A percentile compares a stretch with the other conserved stretches of the same genome.
These are phyloP conservation scores for Mus spicilegus DNA, from an alignment of 2,113 vertebrate genomes.

Conservation along the genomic window DNA sequence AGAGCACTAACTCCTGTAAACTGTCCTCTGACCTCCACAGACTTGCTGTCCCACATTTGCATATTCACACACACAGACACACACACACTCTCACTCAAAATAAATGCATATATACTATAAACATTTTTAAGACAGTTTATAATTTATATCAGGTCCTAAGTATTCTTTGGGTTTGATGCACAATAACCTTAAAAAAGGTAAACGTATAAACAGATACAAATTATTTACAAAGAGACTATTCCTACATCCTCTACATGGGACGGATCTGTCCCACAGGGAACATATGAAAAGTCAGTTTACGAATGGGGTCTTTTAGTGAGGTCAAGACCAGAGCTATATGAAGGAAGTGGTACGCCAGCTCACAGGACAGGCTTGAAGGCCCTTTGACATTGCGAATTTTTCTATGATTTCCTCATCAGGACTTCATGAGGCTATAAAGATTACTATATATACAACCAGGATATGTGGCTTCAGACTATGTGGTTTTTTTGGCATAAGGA, in stretches of 20 bases:
- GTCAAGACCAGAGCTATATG: background rate
- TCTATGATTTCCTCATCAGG: background rate
- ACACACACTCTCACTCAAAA: no score
- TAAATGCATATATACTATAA: background rate
- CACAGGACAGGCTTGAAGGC: background rate
- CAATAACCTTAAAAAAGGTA: background rate
- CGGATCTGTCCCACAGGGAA: background rate
- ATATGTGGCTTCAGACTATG: background rate
- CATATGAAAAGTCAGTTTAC: background rate
- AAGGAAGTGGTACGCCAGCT: background rate
- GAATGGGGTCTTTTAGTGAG: background rate
- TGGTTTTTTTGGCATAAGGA: background rate
- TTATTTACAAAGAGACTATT: background rate
- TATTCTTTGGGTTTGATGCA: slow-evolving; percentile 3
- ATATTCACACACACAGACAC: background rate
- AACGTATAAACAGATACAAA: background rate
- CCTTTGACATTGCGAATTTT: background rate
- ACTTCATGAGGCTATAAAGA: background rate
- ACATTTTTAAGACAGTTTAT: background rate
- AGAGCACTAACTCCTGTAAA: background rate
- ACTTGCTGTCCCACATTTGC: background rate
- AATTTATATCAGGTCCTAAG: background rate
- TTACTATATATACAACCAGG: background rate
- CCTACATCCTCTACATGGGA: background rate
- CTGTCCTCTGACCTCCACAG: background rate